Evolutionary conservation across 2,888 invertebrate species (phyloP).

Genomic region (Crocallis elinguaria): DNA sequence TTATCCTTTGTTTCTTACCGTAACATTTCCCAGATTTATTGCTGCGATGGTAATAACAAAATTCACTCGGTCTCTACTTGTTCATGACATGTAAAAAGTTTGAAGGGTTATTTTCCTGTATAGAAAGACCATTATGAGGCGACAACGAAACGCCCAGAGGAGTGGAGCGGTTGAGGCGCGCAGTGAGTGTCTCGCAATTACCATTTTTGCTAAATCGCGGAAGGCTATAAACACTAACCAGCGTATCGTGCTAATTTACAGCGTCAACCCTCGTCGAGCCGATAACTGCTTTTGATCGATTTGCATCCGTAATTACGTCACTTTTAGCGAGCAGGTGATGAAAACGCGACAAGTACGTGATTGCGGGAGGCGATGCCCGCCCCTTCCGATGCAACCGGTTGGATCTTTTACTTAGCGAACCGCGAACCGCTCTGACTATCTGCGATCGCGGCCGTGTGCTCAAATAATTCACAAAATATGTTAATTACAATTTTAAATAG

Average conservation of each 20-base stretch:
- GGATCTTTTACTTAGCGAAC: constrained; percentile 60
- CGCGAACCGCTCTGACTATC: constrained; percentile 38
- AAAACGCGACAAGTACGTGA: constrained; percentile 82
- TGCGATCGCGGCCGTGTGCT: constrained; percentile 37
- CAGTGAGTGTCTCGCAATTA: constrained; percentile 60
- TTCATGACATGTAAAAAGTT: constrained; percentile 12
- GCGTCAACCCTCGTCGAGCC: constrained; percentile 75
- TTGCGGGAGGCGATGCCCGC: constrained; percentile 71
- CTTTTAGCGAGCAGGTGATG: constrained; percentile 82
- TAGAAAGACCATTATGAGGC: constrained; percentile 32
- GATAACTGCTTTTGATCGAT: constrained; percentile 82
- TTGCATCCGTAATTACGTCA: constrained; percentile 84
- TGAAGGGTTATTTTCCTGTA: constrained; percentile 28
- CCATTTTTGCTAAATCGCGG: constrained; percentile 73
- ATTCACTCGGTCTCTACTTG: background rate
- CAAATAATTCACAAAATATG: constrained; percentile 25
- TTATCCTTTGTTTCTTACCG: constrained; percentile 62
- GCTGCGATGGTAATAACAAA: constrained; percentile 12
- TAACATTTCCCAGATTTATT: constrained; percentile 26
- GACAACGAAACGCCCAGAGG: constrained; percentile 38
- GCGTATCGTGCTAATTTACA: constrained; percentile 79
- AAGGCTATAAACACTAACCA: constrained; percentile 77
- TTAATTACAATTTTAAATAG: constrained; percentile 6
- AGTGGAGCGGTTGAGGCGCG: constrained; percentile 37
- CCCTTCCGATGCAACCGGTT: constrained; percentile 76